Percentiles rank a stretch among this genome's conserved stretches.
Conservation (phyloP, 30 jellyfish, hydroid and myxozoan genomes). For the Rhopilema esculentum region DNA sequence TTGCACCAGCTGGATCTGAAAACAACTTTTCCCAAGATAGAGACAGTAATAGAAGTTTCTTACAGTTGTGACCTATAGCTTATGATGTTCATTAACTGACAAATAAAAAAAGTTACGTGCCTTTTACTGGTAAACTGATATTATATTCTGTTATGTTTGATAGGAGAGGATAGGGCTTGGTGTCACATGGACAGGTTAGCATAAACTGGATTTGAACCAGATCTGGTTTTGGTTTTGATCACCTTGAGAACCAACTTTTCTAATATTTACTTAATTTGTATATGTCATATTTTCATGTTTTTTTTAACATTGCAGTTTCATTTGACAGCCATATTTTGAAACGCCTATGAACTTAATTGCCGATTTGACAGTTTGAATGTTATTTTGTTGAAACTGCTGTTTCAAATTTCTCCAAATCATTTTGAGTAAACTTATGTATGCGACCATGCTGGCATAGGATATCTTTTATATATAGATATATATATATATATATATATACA, state of each 20-base stretch:
- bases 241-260: not conserved
- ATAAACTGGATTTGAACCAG: slow-evolving; percentile 31
- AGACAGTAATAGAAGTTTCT: slow-evolving; percentile 43
- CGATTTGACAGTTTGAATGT: not conserved
- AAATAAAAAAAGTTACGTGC: not conserved
- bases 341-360: not conserved
- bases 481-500: not conserved
- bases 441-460: not conserved
- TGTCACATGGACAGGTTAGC: slow-evolving; percentile 15
- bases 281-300: not conserved
- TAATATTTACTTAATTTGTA: not conserved
- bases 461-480: too few species aligned
- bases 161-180: slow-evolving; percentile 54
- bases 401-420: not conserved
- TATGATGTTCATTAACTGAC: not conserved
- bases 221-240: not conserved
- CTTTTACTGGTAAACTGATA: not conserved
- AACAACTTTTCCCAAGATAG: slow-evolving; percentile 23
- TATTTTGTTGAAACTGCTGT: not conserved
- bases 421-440: not conserved
- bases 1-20: slow-evolving; percentile 56
- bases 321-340: not conserved
- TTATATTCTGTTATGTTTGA: slow-evolving; percentile 41
- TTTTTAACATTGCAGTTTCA: not conserved
- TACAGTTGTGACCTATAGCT: slow-evolving; percentile 3